These are phyloP conservation scores for Pantherophis vulpinus DNA, from an alignment of 2,797 vertebrate genomes.

Conservation along the genomic window DNA sequence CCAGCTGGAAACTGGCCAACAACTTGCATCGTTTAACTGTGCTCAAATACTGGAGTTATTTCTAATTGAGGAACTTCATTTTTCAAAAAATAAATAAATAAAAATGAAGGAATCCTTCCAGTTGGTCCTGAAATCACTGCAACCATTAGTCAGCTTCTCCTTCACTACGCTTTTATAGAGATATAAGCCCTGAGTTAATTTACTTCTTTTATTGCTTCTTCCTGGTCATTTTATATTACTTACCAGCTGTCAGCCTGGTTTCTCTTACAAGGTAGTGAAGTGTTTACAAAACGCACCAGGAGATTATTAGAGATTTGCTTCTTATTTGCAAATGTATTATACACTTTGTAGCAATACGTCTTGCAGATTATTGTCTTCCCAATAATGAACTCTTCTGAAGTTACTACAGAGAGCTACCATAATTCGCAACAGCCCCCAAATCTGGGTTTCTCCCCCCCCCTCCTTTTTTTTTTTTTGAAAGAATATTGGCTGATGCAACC, in stretches of 20 bases:
- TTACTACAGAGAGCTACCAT: not conserved
- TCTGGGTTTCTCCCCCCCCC: not conserved
- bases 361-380: not conserved
- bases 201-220: not conserved
- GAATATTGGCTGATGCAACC: not conserved
- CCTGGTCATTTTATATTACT: not conserved
- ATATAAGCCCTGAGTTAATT: not conserved
- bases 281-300: not conserved
- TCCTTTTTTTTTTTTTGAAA: too few relatives aligned
- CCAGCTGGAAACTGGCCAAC: not conserved
- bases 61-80: not conserved
- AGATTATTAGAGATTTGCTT: not conserved
- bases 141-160: not conserved
- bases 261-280: not conserved
- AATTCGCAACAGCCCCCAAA: not conserved
- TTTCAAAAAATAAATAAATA: not conserved
- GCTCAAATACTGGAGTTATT: not conserved
- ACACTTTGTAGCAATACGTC: not conserved
- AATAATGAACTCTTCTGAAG: not conserved
- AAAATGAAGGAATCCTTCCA: not conserved
- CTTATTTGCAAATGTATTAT: not conserved
- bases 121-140: not conserved
- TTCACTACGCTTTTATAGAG: not conserved
- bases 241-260: not conserved
- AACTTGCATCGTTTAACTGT: not conserved